Conservation (phyloP, 2,888 invertebrate species). For the Zonitis immaculata region DNA sequence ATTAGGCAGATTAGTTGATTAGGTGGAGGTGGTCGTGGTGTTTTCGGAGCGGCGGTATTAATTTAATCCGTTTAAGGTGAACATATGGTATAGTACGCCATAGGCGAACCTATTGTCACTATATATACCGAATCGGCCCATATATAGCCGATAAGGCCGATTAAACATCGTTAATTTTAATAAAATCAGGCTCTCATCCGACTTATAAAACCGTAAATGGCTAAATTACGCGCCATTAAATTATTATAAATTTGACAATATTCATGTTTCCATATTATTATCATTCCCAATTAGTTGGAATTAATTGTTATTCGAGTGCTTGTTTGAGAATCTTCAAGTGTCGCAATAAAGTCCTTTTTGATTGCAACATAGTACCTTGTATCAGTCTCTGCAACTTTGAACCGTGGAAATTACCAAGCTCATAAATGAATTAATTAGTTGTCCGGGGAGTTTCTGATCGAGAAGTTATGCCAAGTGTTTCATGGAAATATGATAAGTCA, state of each 20-base stretch:
- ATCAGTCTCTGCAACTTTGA: no score
- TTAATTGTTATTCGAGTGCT: no score
- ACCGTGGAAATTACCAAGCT: no score
- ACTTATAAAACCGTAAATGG: neutral
- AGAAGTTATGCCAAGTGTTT: no score
- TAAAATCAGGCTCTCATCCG: neutral
- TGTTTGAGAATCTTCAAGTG: no score
- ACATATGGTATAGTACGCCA: conserved; percentile 28
- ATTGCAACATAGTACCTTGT: no score
- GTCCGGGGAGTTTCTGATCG: no score
- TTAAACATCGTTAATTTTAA: conserved; percentile 12
- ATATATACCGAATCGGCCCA: conserved; percentile 8
- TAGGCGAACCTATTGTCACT: conserved; percentile 21
- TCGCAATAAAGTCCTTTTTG: no score
- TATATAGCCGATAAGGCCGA: conserved; percentile 15
- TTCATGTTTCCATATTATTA: neutral
- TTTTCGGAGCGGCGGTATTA: conserved; percentile 31
- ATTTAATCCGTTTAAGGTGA: conserved; percentile 35
- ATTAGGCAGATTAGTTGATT: conserved; percentile 35
- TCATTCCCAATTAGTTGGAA: neutral
- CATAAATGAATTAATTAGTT: no score
- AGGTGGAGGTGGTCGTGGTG: no score
- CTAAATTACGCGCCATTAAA: neutral
- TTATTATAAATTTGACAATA: neutral
- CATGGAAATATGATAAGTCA: no score